Base-by-base conservation (phyloP, 2,113 vertebrate genomes). In the Trichechus manatus region DNA sequence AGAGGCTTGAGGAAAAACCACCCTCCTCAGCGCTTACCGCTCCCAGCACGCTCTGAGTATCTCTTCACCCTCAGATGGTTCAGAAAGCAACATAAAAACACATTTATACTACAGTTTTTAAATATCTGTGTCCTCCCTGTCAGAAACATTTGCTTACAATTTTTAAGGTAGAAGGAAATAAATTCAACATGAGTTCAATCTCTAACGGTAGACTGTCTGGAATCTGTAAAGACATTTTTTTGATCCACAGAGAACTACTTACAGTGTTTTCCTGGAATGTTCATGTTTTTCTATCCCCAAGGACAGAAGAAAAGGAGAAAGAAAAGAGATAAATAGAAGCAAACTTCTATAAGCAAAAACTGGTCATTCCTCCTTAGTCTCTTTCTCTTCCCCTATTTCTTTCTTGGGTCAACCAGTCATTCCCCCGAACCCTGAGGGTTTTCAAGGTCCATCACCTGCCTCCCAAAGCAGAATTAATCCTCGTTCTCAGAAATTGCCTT, bases 161-260 rank as follows among this genome's bases (percentile, higher is more conserved):
- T 87, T 84, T 89, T 83, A 80, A 83, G 36, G 64, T 14, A 64
- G 44, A 83, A 95, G 47, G 70, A 95, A 92, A 81, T 53, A 66
- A 66, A 75, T 36, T 47, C 56, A 83, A 83, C 4, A n/a, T 15
- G 68, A 53, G 86, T 75, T 74, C 27, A 22, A 0, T 29, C 66
- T 78, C 1, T 66, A 66, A 19, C 27, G 61, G 33, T n/a, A 92
- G 44, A 86, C 22, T 56, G 44, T 63, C 53, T 44, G 31, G 42
- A 89, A 92, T 79, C 72, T 59, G 20, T 44, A 66, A 88, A 47
- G 6, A 79, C 94, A 75, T 6, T 36, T 89, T 90, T 81, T 72
- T 80, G 80, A 82, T n/a, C 29, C 17, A 50, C n/a, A 75, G 42
- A 83, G 56, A 96, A 64, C 23, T 64, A 61, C 1, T 3, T 75